Conservation (phyloP, 2,113 vertebrate genomes). For the Ammodramus savannarum region DNA sequence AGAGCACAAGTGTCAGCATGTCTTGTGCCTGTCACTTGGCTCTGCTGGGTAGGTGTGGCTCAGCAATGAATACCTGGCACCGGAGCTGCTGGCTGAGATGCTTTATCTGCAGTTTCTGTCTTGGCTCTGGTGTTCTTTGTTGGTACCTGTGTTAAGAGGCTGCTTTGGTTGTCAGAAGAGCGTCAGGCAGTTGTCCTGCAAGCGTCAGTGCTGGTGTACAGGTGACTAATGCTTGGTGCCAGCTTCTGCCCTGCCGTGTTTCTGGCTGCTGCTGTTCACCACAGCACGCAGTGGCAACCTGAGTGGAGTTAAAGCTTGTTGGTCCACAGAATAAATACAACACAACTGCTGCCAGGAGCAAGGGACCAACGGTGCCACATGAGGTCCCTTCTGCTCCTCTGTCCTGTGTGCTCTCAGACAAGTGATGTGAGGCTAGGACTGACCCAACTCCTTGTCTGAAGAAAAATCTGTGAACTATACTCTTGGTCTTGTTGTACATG, state of each 20-base stretch:
- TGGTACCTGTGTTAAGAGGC: neutral
- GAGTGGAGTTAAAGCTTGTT: neutral
- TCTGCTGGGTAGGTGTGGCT: neutral
- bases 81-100: neutral
- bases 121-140: neutral
- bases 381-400: neutral
- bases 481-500: neutral
- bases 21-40: neutral
- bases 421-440: fast-evolving
- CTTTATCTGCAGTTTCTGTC: constrained; percentile 40
- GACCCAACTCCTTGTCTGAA: neutral
- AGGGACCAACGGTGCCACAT: fast-evolving
- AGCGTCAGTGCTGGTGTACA: fast-evolving
- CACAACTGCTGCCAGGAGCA: neutral
- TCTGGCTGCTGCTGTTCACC: neutral
- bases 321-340: neutral
- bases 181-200: fast-evolving
- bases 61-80: neutral
- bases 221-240: neutral
- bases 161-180: neutral
- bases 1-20: neutral
- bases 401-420: neutral
- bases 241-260: fast-evolving
- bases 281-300: neutral
- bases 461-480: neutral